Base-by-base conservation (phyloP, 2,888 invertebrate genomes). In the Melanargia galathea region DNA sequence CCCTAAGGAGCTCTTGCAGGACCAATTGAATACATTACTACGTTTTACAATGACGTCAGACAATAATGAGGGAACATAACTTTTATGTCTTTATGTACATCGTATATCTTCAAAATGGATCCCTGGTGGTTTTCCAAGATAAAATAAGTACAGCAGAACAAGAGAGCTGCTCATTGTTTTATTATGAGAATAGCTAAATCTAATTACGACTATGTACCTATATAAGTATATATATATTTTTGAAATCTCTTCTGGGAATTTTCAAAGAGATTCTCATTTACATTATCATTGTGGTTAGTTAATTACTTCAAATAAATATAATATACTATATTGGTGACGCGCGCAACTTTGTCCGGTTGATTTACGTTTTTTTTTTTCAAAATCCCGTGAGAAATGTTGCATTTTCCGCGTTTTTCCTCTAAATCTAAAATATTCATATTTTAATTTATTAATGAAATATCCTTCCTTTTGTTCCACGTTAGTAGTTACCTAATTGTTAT, bases 11-110 rank as follows among this genome's bases (percentile, higher is more conserved):
- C 18, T 30, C 24, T 60, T 60, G 26, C 38, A 58, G 62, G 55
- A 48, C 59, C 65, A 63, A 57, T 63, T 58, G 57, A 58, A 66
- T 66, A 59, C 26, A 61, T 63, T 63, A 60, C 61, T 58, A 64
- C 51, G 46, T 62, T 62, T 52, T 33, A 66, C 38, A 66, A 62
- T 62, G 49, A 56, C 33, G 62, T 62, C 59, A 59, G 51, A 61
- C 56, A 30, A 60, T 64, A 62, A 64, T 61, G 49, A 64, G 59
- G 8, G 20, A 38, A 38, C 6, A 33, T 40, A 16, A 51, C 45
- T 57, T 51, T 40, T 61, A 43, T 52, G 54, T 61, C 48, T 63
- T 63, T 59, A 48, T 46, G 40, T 61, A 43, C 48, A 16, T 58
- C 18, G 46, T 66, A 61, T 48, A 63, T 58, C 38, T 60, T 61